Percentiles rank a stretch among this genome's conserved stretches.
Conservation (phyloP, 2,113 vertebrate species). For the Myocastor coypus region DNA sequence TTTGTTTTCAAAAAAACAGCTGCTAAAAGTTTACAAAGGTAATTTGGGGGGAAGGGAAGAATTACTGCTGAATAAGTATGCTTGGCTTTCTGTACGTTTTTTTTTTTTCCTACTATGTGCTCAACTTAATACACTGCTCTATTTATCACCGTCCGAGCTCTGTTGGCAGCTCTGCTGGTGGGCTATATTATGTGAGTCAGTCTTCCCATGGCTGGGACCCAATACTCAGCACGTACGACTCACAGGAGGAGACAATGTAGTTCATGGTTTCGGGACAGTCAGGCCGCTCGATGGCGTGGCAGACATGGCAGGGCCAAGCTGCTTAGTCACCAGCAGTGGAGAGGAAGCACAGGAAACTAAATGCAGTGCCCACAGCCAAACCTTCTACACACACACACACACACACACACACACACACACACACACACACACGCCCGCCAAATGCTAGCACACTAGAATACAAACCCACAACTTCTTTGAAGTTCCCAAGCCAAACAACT, state of each 20-base stretch:
- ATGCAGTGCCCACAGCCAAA: neutral
- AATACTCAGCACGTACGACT: neutral
- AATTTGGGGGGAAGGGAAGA: neutral
- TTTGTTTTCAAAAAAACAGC: neutral
- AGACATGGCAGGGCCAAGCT: neutral
- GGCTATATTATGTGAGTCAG: neutral
- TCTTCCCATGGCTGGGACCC: neutral
- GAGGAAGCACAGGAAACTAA: neutral
- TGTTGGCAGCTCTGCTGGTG: constrained; percentile 15
- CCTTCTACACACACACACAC: neutral
- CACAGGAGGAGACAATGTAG: neutral
- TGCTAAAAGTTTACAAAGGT: neutral
- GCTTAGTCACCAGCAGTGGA: neutral
- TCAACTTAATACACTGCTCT: constrained; percentile 51
- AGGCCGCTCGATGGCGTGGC: too few species aligned
- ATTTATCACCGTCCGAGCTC: constrained; percentile 24
- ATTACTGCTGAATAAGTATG: constrained; percentile 17
- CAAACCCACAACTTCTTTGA: neutral
- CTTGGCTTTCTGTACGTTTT: constrained; percentile 54
- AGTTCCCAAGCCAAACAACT: neutral
- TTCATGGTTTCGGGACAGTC: too few species aligned
- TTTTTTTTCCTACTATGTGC: constrained; percentile 59
- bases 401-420: neutral
- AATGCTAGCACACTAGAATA: neutral
- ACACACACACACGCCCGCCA: too few species aligned